Base-by-base conservation (phyloP, 2,113 vertebrate species). In the Sciurus niger region DNA sequence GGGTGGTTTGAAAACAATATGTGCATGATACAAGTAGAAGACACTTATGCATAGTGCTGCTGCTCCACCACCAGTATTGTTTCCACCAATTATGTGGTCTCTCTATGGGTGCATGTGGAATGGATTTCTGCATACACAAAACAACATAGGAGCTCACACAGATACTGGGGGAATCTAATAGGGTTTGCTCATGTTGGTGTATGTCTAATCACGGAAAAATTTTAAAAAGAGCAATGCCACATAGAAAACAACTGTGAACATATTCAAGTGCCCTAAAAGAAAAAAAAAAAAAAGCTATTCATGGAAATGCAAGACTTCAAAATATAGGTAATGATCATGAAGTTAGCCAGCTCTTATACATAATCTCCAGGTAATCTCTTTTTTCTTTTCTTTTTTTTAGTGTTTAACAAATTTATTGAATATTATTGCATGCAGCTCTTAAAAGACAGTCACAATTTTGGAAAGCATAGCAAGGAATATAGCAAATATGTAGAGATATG, bases 401-500 rank as follows among this genome's bases (percentile, higher is more conserved):
- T 17, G 60, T 93, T 88, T 67, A 22, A 40, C n/a, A 89, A 90
- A 79, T 34, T 2, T 58, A 77, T n/a, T 89, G n/a, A 90, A n/a
- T n/a, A 82, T 82, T 72, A 73, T 65, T 74, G 11, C 30, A 22
- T 25, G 48, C 25, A 73, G 6, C 37, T 48, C 89, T 92, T 94
- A 84, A 40, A 40, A 74, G 32, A 83, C 9, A 85, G 24, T 37
- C 63, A 82, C 14, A 12, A 53, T 86, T 93, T 72, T 79, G 0
- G 63, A 89, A 94, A 65, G n/a, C 40, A 43, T 70, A 84, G 22
- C 55, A 46, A 60, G 34, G 43, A 67, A 18, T 43, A 51, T 43
- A 63, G 40, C 89, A 4, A 89, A 34, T 25, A 10, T 40, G 3
- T 30, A 32, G 40, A 67, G 14, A 73, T 58, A 53, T 17, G 25